Base-by-base conservation (phyloP, 2,797 vertebrate species). In the Lerista edwardsae region DNA sequence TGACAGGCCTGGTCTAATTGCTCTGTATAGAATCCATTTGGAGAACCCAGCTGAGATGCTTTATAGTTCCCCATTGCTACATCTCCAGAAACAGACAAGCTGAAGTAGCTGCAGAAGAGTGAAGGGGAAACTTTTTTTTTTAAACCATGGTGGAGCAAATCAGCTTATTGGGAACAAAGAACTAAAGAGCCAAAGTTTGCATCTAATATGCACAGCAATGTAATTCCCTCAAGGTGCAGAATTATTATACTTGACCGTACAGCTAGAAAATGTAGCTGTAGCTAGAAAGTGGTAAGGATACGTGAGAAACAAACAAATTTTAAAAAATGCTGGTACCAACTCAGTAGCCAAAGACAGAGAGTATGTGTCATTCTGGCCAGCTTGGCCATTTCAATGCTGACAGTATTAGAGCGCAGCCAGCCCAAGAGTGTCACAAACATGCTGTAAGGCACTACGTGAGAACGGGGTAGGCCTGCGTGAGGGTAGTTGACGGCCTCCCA, bases 11-110 rank as follows among this genome's bases (percentile, higher is more conserved):
- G 61, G 72, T 75, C 44, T 85, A 80, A 75, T 67, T 75, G 65
- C 23, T 85, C 36, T 80, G 67, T 75, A 80, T 14, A 59, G 78
- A 84, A 41, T 75, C 71, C 36, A 74, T 80, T 80, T 75, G 29
- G 47, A 23, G 51, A 69, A 85, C 27, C 61, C 83, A 79, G 67
- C 69, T 80, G 47, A 47, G 61, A 27, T 59, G 25, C 69, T 59
- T 85, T 85, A 31, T 44, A 25, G 2, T 25, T 85, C 41, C 65
- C 57, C 36, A n/a, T 47, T 47, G 61, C 61, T 57, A 39, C n/a
- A 47, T 12, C n/a, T 79, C 47, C 12, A 65, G 44, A 85, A 85
- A 25, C 68, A 79, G 76, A 79, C 61, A 44, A 75, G 36, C 36
- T 36, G 73, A 79, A 31, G 19, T 57, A 73, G 39, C 34, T 75